phyloP scores from a whole-genome alignment of 1,140 invertebrate species.

The Drosophila navojoa region DNA sequence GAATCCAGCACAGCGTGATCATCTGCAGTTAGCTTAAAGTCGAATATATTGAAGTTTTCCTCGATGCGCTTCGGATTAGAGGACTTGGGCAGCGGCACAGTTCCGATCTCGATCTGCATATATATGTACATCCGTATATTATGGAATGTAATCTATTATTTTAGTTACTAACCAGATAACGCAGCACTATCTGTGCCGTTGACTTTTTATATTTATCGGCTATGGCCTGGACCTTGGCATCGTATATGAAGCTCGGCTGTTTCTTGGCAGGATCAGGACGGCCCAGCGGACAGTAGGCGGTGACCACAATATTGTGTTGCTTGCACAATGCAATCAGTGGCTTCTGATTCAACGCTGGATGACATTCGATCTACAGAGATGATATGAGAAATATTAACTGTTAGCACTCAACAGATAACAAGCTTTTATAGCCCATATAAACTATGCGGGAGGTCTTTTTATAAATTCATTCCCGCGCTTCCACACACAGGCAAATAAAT shows the following conservation, averaged over 20 bases:
- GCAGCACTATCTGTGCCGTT: slow-evolving; percentile 88
- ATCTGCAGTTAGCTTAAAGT: slow-evolving; percentile 88
- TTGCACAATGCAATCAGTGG: slow-evolving; percentile 89
- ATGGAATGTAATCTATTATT: not conserved
- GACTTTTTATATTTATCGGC: slow-evolving; percentile 89
- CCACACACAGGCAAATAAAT: too few species aligned
- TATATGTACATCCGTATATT: slow-evolving; percentile 19
- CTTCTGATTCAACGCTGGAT: slow-evolving; percentile 90
- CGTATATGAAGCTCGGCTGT: slow-evolving; percentile 87
- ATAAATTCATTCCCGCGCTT: too few species aligned
- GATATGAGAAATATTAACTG: not conserved
- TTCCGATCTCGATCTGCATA: slow-evolving; percentile 88
- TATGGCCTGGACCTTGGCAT: slow-evolving; percentile 87
- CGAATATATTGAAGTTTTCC: slow-evolving; percentile 91
- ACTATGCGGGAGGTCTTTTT: too few species aligned
- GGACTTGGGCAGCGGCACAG: slow-evolving; percentile 93
- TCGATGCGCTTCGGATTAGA: slow-evolving; percentile 89
- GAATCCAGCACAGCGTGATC: slow-evolving; percentile 86
- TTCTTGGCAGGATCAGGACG: slow-evolving; percentile 89
- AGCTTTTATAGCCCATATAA: not conserved
- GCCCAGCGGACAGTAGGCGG: slow-evolving; percentile 92
- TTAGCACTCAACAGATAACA: not conserved
- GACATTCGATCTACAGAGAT: slow-evolving; percentile 86
- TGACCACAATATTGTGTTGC: slow-evolving; percentile 88
- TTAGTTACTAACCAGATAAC: slow-evolving; percentile 86